Base-by-base conservation (phyloP, 1,140 invertebrate species). In the Brachionus sp. region DNA sequence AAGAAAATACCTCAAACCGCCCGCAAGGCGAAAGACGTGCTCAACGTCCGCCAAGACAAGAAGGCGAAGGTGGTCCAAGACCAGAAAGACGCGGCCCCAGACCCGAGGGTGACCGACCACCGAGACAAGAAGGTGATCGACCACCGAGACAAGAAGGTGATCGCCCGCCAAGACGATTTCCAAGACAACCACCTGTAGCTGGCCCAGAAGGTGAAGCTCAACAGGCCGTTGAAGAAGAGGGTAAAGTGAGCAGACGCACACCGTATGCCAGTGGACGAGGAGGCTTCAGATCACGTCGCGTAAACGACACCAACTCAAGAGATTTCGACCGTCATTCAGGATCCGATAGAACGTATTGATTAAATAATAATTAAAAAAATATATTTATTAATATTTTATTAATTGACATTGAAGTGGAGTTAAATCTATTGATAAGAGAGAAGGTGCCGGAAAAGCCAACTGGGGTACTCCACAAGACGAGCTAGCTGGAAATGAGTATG, bases 381-480 rank as follows among this genome's bases (percentile, higher is more conserved):
- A 16, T 70, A 16, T 70, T 39, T 44, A 39, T 37, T 16, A 5
- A 19, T 13, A 66, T 33, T 66, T 66, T 66, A 33, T 16, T 35
- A n/a, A 39, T 70, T 19, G 16, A 37, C 5, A 9, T n/a, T 70
- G n/a, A 37, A 70, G 66, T 6, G 77, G 77, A 13, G 77, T 80
- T 39, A 80, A 80, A 44, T 35, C 77, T 4, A 33, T 80, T 25
- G 77, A 80, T 23, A 80, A 80, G 33, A 80, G 39, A 80, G 77
- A 80, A 19, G 77, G 77, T 39, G 77, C 77, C 23, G 77, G 77
- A 9, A 80, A 80, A 62, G 77, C 46, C 50, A 80, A 80, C 50
- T 80, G 77, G 77, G 77, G 77, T 62, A 80, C 77, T 42, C 50
- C 77, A n/a, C 33, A 80, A 66, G 77, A 80, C 37, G 77, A 80